Conservation (phyloP, 2,113 vertebrate species). For the Solea senegalensis region DNA sequence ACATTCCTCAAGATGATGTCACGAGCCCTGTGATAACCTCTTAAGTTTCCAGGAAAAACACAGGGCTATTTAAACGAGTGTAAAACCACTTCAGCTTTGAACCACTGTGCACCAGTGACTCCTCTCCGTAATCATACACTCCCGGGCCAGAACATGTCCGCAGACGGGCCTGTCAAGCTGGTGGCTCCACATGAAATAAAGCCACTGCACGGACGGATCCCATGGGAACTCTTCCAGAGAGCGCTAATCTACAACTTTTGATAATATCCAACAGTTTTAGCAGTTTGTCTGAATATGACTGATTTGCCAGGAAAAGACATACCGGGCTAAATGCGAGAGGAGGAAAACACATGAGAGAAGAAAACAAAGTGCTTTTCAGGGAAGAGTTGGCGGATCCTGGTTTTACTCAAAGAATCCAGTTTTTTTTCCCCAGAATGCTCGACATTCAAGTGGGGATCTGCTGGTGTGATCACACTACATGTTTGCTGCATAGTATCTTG, state of each 20-base stretch:
- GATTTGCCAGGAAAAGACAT: conserved; percentile 65
- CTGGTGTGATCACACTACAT: neutral
- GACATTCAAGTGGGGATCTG: neutral
- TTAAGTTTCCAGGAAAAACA: conserved; percentile 54
- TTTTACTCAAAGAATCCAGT: conserved; percentile 30
- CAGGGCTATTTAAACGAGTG: conserved; percentile 26
- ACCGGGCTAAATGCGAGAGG: conserved; percentile 48
- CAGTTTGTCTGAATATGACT: conserved; percentile 77
- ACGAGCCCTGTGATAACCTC: conserved; percentile 39
- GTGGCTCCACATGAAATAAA: conserved; percentile 67
- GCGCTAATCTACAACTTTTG: conserved; percentile 68
- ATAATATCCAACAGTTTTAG: conserved; percentile 62
- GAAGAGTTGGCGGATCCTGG: conserved; percentile 49
- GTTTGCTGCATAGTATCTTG: neutral
- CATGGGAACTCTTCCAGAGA: conserved; percentile 64
- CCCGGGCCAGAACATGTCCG: conserved; percentile 57
- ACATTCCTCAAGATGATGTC: conserved; percentile 35
- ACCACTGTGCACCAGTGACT: conserved; percentile 48
- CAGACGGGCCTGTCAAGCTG: conserved; percentile 64
- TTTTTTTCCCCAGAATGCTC: neutral
- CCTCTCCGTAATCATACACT: conserved; percentile 53
- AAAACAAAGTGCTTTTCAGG: conserved; percentile 51
- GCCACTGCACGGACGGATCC: conserved; percentile 68
- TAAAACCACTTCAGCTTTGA: conserved; percentile 35
- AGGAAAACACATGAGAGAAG: conserved; percentile 42